phyloP scores from a whole-genome alignment of 2,888 invertebrate species.

The Ormyrus pomaceus region DNA sequence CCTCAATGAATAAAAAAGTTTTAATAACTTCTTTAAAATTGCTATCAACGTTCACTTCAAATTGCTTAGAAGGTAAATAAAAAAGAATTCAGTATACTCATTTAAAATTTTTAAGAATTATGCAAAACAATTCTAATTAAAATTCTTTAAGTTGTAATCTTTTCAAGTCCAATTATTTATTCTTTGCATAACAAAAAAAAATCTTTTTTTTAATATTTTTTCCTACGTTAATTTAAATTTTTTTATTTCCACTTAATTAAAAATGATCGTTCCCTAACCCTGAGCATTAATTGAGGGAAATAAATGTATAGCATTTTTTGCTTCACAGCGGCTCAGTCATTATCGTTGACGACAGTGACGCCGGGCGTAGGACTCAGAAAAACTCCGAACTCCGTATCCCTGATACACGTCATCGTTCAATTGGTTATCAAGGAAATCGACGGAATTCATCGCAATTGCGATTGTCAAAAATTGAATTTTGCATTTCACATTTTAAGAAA shows the following conservation, averaged over 20 bases:
- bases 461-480: slow-evolving; percentile 74
- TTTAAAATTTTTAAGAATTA: too few species aligned
- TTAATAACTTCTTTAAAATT: slow-evolving; percentile 78
- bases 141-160: too few species aligned
- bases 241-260: background rate
- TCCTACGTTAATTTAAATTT: background rate
- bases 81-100: too few species aligned
- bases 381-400: slow-evolving; percentile 76
- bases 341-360: slow-evolving; percentile 77
- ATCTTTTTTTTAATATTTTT: background rate
- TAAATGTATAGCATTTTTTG: background rate
- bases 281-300: slow-evolving; percentile 1
- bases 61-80: slow-evolving; percentile 79
- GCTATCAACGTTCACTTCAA: slow-evolving; percentile 81
- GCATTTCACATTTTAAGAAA: slow-evolving; percentile 78
- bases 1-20: slow-evolving; percentile 78
- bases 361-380: slow-evolving; percentile 77
- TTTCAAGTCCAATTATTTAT: background rate
- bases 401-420: slow-evolving; percentile 77
- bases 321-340: slow-evolving; percentile 76
- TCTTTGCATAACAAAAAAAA: background rate
- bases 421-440: slow-evolving; percentile 78
- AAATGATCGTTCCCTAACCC: background rate
- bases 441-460: slow-evolving; percentile 75
- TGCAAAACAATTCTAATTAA: too few species aligned